Base-by-base conservation (phyloP, 2,797 vertebrate genomes). In the Melopsittacus undulatus region DNA sequence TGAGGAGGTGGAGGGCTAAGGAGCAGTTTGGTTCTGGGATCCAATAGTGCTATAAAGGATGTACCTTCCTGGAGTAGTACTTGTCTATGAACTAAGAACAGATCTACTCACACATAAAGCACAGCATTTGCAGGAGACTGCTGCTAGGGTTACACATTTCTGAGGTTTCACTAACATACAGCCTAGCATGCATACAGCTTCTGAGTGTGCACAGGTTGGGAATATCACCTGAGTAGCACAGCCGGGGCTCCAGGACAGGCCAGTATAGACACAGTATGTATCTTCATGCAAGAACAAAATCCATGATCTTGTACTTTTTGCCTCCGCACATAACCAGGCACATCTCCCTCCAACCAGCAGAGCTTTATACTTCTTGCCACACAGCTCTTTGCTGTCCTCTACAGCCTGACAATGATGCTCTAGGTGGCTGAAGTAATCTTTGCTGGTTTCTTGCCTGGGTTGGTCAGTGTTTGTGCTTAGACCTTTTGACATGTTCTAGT, bases 91-190 rank as follows among this genome's bases (percentile, higher is more conserved):
- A 80, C 30, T 11, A 56, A 36, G 23, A 61, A 62, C 51, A 81
- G 21, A n/a, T 73, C 63, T 61, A 13, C 66, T 59, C 22, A 34
- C 36, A 45, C 19, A 8, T 17, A 36, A 84, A 84, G 30, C 13
- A 27, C 3, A 16, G n/a, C 0, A 0, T 68, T 63, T 77, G 27
- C 72, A 51, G 46, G 67, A 74, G 4, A 7, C 10, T 62, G 34
- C 26, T 84, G 43, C 6, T 17, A 24, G 17, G 3, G 15, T 7
- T 63, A n/a, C 42, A 9, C 11, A 32, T 70, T 85, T 70, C 3
- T 64, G 67, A 68, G n/a, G 24, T 85, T 92, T 87, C 23, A 1
- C 22, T 83, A 73, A 62, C 38, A 27, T 13, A 10, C 1, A 19
- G 49, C 9, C 45, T 61, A 49, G 14, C 43, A 49, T 8, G 7